phyloP scores from a whole-genome alignment of 2,888 invertebrate genomes.

The Dastarcus helophoroides region DNA sequence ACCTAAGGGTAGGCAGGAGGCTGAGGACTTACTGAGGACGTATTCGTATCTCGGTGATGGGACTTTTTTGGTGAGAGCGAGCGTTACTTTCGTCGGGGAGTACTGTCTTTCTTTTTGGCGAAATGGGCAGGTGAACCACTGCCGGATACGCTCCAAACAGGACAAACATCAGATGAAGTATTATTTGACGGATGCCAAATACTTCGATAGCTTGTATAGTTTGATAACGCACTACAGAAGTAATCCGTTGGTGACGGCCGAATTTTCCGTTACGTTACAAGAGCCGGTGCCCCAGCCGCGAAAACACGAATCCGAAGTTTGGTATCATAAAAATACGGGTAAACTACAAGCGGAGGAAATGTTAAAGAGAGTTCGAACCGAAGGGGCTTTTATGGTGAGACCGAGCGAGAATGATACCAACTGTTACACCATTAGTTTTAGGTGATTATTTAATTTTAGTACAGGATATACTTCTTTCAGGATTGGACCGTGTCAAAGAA shows the following conservation, averaged over 20 bases:
- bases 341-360: constrained; percentile 80
- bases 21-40: constrained; percentile 61
- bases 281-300: constrained; percentile 93
- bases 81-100: constrained; percentile 92
- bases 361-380: constrained; percentile 68
- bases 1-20: constrained; percentile 67
- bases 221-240: constrained; percentile 83
- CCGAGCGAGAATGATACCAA: constrained; percentile 78
- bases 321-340: constrained; percentile 79
- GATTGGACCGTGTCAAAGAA: no score
- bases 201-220: constrained; percentile 86
- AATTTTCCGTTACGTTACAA: constrained; percentile 75
- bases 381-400: constrained; percentile 91
- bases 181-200: constrained; percentile 76
- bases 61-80: constrained; percentile 84
- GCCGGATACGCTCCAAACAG: constrained; percentile 80
- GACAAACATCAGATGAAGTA: constrained; percentile 82
- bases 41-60: constrained; percentile 82
- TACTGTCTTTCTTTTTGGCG: constrained; percentile 93
- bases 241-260: constrained; percentile 77
- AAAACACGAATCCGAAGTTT: constrained; percentile 85
- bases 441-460: constrained; percentile 38
- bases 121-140: constrained; percentile 80
- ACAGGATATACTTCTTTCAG: no score
- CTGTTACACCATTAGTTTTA: constrained; percentile 89